Evolutionary conservation across 1,140 invertebrate species (phyloP), one percentile per base, ranked within the genome.

Genomic region (Venustaconcha ellipsiformis): DNA sequence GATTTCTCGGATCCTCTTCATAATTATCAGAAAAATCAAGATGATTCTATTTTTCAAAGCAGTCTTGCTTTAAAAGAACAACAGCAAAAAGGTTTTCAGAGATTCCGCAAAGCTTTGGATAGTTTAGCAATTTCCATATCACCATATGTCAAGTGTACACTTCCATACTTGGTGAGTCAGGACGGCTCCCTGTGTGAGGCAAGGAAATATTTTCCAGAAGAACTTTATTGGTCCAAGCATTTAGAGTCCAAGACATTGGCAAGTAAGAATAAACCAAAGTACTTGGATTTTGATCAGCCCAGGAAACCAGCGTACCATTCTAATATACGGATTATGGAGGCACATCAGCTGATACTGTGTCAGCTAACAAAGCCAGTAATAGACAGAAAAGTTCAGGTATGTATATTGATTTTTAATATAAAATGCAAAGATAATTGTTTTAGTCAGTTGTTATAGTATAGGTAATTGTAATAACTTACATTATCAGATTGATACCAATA

Each of bases 101-200:
- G 73, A 70, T 96, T 96, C 81, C 92, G 93, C 63, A 94, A 94
- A 84, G 92, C 93, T 4, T 88, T 97, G 6, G 93, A 94, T 76
- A 94, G 94, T 56, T 93, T 93, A 0, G 90, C 95, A 72, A 90
- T 99, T 1, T 96, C 95, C 1, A 93, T 95, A 78, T 98, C 96
- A 0, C 96, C 97, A 0, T 96, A 94, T 90, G 91, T 97, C 2
- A 94, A 94, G 75, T 95, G 96, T 82, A 92, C 94, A 0, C 91
- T 97, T 62, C 97, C 97, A 0, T 98, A 95, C 89, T 88, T 99
- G 74, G 96, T 97, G 88, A 96, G 96, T 0, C 94, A 96, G 84
- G 90, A 89, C 3, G 96, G 96, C 0, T 92, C 93, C 37, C 94
- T 93, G 75, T 97, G 96, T 87, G 89, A 92, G 26, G 86, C 97